Evolutionary conservation across 2,797 vertebrate species (phyloP), one percentile per base, ranked within the genome.

Genomic region (Onychomys leucogaster): DNA sequence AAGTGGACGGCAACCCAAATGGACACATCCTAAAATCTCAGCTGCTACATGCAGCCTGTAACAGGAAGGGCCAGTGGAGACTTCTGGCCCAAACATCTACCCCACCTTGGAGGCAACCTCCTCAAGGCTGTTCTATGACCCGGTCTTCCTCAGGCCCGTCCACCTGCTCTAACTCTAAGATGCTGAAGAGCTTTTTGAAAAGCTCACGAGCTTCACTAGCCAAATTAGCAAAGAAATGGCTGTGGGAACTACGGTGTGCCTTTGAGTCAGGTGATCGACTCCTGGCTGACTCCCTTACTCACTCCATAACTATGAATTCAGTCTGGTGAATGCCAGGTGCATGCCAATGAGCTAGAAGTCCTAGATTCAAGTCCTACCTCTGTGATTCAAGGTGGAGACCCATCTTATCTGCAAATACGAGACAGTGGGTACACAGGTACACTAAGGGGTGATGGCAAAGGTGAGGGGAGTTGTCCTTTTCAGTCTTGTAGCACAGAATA

Each of bases 361-460:
- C 32, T 34, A 83, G 92, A 90, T 46, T 90, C 73, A 19, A 75
- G 86, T 89, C 32, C 87, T 34, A 5, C 12, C 46, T 65, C 4
- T 11, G 14, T 37, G 69, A 61, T 17, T 49, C 19, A 2, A 13
- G 0, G 0, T 43, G 8, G 14, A 92, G 41, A 25, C 41, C 84
- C 34, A 82, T 59, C 61, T 32, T 41, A 57, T 34, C 89, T 73
- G n/a, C 12, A 63, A 75, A 16, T 5, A 6, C 1, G 52, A 83
- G 89, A 55, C 34, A 49, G 27, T 0, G 1, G 27, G 0, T 2
- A 43, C 59, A 19, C 32, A 34, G n/a, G 86, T 21, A 14, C 32
- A 34, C 6, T 41, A 5, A 16, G 37, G 27, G 46, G 25, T 2
- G 0, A 63, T 0, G 0, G 4, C 0, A 0, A 46, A 67, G 43